Evolutionary conservation across 1,140 invertebrate species (phyloP), one percentile per base, ranked within the genome.

Genomic region (Geopemphigus sp.): DNA sequence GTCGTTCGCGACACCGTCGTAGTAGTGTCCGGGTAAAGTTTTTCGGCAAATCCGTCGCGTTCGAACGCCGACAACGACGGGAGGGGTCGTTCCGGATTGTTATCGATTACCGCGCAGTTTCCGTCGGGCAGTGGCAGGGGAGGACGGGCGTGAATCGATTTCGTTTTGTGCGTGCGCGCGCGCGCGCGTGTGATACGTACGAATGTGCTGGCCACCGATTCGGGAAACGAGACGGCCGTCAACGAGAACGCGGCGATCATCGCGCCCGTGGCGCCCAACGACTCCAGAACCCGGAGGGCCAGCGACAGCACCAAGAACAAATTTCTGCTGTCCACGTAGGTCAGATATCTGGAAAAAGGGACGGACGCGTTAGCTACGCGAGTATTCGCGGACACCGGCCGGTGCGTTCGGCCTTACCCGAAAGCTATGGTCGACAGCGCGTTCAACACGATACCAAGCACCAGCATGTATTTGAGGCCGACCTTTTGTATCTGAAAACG

Each of bases 191-290:
- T 22, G 12, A 45, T 81, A 85, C 85, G 86, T 85, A 90, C 90
- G 84, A 92, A 89, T 64, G 90, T 87, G 3, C 89, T 89, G 0
- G 89, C 88, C 6, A 92, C 87, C 57, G 87, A 85, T 17, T 88
- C 84, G 5, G 90, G 89, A 84, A 92, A 92, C 81, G 88, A 87
- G 70, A 87, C 85, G 15, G 90, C 90, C 24, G 90, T 87, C 32
- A 91, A 89, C 10, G 90, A 89, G 84, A 91, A 91, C 53, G 87
- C 86, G 39, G 90, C 87, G 11, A 90, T 91, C 15, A 90, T 85
- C 80, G 90, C 90, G 1, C 89, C 89, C 4, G 90, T 89, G 63
- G 89, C 87, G 10, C 90, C 90, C 24, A 90, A 82, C 10, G 90
- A 90, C 84, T 92, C 90, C 11, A 90, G 83, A 68, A 89, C 87